Percentiles rank a stretch among this genome's conserved stretches.
Conservation (phyloP, 2,113 vertebrate species). For the Galemys pyrenaicus region DNA sequence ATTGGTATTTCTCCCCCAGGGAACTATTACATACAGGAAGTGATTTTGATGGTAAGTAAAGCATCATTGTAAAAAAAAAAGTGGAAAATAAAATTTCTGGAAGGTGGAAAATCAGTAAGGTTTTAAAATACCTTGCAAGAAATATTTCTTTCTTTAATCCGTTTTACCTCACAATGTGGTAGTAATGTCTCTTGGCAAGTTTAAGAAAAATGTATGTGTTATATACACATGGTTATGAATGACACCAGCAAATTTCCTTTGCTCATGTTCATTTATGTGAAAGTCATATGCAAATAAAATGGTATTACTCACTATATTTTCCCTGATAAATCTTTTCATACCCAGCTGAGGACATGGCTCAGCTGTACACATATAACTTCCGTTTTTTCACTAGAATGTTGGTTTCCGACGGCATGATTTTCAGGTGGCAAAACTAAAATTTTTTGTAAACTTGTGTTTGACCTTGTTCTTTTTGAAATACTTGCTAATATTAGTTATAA, state of each 20-base stretch:
- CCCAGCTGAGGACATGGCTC: neutral
- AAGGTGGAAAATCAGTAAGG: slow-evolving; percentile 28
- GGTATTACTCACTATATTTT: neutral
- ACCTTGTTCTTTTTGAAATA: neutral
- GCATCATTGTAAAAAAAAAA: neutral
- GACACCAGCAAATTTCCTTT: no score
- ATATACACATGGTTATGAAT: neutral
- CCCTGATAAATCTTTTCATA: neutral
- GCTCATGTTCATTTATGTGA: neutral
- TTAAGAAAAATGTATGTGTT: neutral
- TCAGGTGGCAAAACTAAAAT: neutral
- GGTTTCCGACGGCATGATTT: neutral
- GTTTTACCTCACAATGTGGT: neutral
- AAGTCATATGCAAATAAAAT: neutral
- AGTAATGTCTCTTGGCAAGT: neutral
- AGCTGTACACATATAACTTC: neutral
- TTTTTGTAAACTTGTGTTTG: neutral
- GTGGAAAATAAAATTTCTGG: neutral
- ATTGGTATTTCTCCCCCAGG: neutral
- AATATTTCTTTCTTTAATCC: neutral
- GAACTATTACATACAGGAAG: slow-evolving; percentile 22
- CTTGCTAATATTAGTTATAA: neutral
- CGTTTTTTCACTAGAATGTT: neutral
- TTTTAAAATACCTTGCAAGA: slow-evolving; percentile 38
- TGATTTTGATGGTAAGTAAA: neutral